A percentile compares a stretch with the other conserved stretches of the same genome.
phyloP scores from a whole-genome alignment of 2,113 vertebrate species.

The Xenopus laevis region DNA sequence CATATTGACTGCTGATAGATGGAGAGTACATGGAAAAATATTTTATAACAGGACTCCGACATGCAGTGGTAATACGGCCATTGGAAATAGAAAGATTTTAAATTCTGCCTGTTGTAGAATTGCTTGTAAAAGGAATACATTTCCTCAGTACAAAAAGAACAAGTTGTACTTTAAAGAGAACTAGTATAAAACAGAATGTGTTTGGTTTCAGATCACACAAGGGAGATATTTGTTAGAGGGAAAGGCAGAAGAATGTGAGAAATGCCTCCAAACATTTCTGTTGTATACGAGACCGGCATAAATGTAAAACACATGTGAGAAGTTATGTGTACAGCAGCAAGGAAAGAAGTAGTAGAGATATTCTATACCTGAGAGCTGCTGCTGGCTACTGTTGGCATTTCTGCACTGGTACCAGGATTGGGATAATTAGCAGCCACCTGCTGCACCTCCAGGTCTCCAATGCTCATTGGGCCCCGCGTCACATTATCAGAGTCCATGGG shows the following conservation, averaged over 20 bases:
- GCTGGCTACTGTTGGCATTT: conserved; percentile 32
- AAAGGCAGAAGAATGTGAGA: background rate
- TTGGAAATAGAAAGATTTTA: no score
- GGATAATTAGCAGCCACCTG: conserved; percentile 26
- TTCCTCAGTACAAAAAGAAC: no score
- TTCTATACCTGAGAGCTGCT: conserved; percentile 59
- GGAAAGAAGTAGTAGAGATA: background rate
- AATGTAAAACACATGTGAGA: conserved; percentile 34
- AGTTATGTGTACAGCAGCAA: background rate
- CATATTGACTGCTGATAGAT: no score
- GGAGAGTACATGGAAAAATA: no score
- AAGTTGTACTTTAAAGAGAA: no score
- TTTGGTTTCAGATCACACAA: background rate
- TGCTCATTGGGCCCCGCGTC: conserved; percentile 60
- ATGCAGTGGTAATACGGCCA: no score
- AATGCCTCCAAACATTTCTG: background rate
- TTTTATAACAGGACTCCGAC: no score
- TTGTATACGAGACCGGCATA: background rate
- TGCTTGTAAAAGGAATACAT: no score
- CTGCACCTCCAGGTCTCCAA: conserved; percentile 58
- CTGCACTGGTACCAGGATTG: conserved; percentile 31
- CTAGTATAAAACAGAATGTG: no score
- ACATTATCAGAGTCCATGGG: conserved; percentile 44
- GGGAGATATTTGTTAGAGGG: background rate
- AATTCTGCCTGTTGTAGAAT: no score